Evolutionary conservation across 2,888 invertebrate genomes (phyloP), one percentile per base, ranked within the genome.

Genomic region (Papilio demoleus): DNA sequence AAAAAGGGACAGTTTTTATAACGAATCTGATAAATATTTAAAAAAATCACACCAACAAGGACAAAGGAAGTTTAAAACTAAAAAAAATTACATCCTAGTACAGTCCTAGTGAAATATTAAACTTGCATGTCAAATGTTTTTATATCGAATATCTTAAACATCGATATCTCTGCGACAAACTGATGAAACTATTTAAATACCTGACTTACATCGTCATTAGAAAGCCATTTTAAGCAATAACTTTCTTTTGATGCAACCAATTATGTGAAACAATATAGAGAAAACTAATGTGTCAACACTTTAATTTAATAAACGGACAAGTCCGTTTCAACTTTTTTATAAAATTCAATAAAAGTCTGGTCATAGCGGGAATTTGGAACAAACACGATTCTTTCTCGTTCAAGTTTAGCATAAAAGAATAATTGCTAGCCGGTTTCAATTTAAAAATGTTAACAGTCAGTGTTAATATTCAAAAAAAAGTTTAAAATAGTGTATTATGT

Each of bases 401-500:
- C 4, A 27, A 31, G 9, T 60, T 36, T 59, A 59, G 2, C 8
- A 40, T 60, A 47, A 56, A 22, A 38, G 22, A 59, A 60, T 8
- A 40, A 27, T 2, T 14, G 2, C 60, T 40, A 22, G 36, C 34
- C 53, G 31, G 24, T 42, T 42, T 17, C 12, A 42, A 45, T 42
- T 45, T 24, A 62, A 62, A 27, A 45, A 31, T 40, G 5, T 61
- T 27, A 17, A 40, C 40, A 40, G 36, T 59, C 59, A 59, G 59
- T 62, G 17, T 40, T 64, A 36, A 47, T 27, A 66, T 38, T 5
- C 34, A 56, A 62, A 62, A 56, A 67, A 45, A 36, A 64, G 14
- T 12, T 58, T 45, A 11, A 68, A 58, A 59, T 38, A 9, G 50
- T 50, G 14, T 27, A 56, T 56, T 38, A 63, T 62, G 69, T 65